A percentile compares a stretch with the other conserved stretches of the same genome.
These are phyloP conservation scores for Corythoichthys haematopterus DNA, from an alignment of 2,113 vertebrate genomes.

Conservation along the genomic window DNA sequence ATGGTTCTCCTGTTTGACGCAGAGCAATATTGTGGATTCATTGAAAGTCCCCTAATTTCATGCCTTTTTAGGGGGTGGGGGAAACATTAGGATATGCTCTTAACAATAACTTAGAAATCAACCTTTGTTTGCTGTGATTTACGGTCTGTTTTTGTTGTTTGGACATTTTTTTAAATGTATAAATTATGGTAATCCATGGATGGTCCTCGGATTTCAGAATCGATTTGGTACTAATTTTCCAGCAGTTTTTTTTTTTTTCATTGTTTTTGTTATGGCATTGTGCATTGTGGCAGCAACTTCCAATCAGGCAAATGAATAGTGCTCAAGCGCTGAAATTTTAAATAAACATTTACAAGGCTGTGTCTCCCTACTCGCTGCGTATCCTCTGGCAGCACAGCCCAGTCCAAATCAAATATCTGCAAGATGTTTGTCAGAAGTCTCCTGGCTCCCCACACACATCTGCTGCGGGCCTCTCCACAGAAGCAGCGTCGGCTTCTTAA, in stretches of 20 bases:
- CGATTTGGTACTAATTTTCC: not conserved
- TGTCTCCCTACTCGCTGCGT: slow-evolving; percentile 20
- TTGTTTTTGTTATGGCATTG: not conserved
- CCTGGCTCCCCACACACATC: slow-evolving; percentile 64
- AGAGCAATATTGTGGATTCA: not conserved
- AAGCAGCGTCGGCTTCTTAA: slow-evolving; percentile 61
- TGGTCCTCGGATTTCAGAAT: not conserved
- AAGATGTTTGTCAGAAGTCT: slow-evolving; percentile 66
- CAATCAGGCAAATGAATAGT: slow-evolving; percentile 41
- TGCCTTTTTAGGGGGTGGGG: not conserved
- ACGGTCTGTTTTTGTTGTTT: slow-evolving; percentile 24
- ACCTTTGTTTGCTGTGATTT: slow-evolving; percentile 4
- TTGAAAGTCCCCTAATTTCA: not conserved
- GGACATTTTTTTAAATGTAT: not conserved
- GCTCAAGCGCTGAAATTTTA: slow-evolving; percentile 33
- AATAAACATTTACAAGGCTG: slow-evolving; percentile 38
- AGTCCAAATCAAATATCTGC: slow-evolving; percentile 68
- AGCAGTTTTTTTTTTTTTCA: not conserved
- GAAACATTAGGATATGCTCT: not conserved
- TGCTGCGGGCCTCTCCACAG: slow-evolving; percentile 52
- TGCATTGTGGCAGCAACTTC: slow-evolving; percentile 31
- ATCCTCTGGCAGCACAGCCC: slow-evolving; percentile 28
- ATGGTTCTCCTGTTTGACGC: not conserved
- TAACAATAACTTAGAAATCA: slow-evolving; percentile 25
- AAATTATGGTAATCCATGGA: not conserved